Evolutionary conservation across 2,113 vertebrate genomes (phyloP).

Genomic region (Microcebus tavaratra): DNA sequence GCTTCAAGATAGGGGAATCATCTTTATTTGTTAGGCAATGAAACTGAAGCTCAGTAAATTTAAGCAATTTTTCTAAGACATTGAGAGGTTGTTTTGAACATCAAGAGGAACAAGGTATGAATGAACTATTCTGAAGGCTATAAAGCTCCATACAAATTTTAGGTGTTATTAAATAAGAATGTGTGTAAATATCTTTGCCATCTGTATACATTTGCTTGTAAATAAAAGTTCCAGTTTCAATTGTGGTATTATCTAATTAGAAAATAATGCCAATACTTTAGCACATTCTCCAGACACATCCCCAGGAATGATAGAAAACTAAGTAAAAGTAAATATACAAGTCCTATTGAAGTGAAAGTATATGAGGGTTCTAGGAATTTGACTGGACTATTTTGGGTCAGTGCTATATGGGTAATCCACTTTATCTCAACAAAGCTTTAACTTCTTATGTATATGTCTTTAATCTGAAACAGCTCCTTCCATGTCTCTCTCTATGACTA

Average conservation of each 20-base stretch:
- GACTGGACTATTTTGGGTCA: background rate
- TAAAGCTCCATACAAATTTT: slow-evolving; percentile 23
- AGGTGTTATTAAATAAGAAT: slow-evolving; percentile 12
- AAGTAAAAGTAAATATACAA: slow-evolving; percentile 20
- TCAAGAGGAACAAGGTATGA: background rate
- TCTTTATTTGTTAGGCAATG: background rate
- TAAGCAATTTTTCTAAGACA: slow-evolving; percentile 7
- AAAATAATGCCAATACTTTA: background rate
- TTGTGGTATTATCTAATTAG: background rate
- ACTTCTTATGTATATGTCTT: background rate
- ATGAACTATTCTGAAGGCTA: background rate
- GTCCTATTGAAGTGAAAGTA: background rate
- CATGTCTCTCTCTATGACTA: background rate
- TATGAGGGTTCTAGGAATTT: background rate
- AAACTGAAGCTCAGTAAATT: background rate
- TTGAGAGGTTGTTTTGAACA: slow-evolving; percentile 17
- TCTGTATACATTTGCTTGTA: background rate
- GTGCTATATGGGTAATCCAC: background rate
- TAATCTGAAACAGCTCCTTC: background rate
- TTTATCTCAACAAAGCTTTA: background rate
- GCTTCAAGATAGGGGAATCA: background rate
- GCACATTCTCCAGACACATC: background rate
- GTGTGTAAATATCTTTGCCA: background rate
- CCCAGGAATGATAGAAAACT: background rate
- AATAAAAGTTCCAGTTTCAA: background rate